Conservation (phyloP, 2,113 vertebrate species). For the Sturnus vulgaris region DNA sequence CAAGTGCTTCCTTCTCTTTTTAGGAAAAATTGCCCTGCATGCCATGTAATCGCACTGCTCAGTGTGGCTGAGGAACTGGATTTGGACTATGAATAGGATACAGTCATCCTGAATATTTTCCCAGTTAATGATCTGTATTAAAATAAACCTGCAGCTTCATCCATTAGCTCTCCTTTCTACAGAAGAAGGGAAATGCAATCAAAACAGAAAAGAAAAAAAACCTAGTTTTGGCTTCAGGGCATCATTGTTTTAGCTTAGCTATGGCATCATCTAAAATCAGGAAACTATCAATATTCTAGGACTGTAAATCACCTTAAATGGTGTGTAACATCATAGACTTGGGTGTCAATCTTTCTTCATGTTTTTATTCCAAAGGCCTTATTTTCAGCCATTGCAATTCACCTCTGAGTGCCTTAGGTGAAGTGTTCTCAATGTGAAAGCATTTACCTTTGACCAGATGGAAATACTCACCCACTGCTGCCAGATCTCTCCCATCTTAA, state of each 20-base stretch:
- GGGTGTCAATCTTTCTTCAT: neutral
- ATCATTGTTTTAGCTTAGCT: neutral
- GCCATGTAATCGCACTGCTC: neutral
- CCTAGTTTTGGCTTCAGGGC: neutral
- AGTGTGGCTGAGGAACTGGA: neutral
- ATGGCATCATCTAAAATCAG: neutral
- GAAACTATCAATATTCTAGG: neutral
- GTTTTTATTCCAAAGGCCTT: neutral
- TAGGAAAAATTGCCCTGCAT: neutral
- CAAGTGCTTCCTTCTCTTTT: neutral
- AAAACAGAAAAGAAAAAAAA: neutral
- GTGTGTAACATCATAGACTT: neutral
- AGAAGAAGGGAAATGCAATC: neutral
- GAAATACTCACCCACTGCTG: neutral
- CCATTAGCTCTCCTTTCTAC: neutral
- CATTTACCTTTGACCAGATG: neutral
- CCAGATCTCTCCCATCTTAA: neutral
- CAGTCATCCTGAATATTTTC: neutral
- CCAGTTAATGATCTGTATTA: neutral
- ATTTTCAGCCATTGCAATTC: neutral
- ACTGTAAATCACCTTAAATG: neutral
- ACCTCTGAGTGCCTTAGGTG: neutral
- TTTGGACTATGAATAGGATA: neutral
- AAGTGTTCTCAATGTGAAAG: neutral
- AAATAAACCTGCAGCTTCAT: neutral